Evolutionary conservation across 2,113 vertebrate species (phyloP).

Genomic region (Pyrgilauda ruficollis): DNA sequence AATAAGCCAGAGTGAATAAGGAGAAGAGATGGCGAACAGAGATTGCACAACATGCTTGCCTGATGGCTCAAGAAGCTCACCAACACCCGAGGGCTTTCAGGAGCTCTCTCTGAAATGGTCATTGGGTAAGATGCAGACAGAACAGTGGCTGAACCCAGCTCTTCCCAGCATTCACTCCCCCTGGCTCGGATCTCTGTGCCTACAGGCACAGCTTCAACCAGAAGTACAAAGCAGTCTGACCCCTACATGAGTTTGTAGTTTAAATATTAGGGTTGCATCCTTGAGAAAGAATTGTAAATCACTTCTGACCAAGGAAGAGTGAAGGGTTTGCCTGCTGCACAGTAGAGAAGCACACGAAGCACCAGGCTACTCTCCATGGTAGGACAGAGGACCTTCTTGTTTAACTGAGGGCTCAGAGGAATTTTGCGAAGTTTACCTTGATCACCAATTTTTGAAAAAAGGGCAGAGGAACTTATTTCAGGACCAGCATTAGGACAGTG

Average conservation of each 20-base stretch:
- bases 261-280: not conserved
- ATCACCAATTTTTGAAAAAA: not conserved
- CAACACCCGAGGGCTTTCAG: accelerated
- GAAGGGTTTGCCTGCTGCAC: not conserved
- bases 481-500: not conserved
- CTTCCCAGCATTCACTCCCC: not conserved
- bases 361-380: not conserved
- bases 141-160: not conserved
- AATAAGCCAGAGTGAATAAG: not conserved
- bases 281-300: not conserved
- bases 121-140: not conserved
- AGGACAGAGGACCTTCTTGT: not conserved
- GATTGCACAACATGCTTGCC: not conserved
- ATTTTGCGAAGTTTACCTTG: not conserved
- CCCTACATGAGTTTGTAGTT: not conserved
- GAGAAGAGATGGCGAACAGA: not conserved
- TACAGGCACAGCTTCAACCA: not conserved
- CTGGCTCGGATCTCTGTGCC: not conserved
- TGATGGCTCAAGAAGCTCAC: not conserved
- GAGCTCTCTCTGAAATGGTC: not conserved
- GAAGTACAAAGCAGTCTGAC: not conserved
- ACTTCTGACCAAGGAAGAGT: not conserved
- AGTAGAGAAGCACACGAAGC: not conserved
- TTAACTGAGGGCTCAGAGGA: not conserved
- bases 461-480: not conserved